These are phyloP conservation scores for Lophotriccus pileatus DNA, from an alignment of 2,797 vertebrate genomes.

Conservation along the genomic window DNA sequence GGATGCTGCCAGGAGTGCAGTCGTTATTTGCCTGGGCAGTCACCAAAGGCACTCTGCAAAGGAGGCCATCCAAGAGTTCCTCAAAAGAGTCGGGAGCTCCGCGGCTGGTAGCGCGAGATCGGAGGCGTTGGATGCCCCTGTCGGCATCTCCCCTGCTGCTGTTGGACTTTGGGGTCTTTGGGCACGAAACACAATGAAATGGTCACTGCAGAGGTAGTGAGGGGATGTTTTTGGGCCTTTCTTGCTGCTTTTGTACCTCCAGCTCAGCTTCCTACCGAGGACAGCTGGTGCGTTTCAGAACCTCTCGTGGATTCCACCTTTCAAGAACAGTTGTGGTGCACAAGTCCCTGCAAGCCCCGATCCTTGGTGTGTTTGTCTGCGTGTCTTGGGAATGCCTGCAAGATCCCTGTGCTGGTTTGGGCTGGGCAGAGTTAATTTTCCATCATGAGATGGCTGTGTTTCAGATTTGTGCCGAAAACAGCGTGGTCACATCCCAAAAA, in stretches of 20 bases:
- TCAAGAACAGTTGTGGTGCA: not conserved
- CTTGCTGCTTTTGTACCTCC: not conserved
- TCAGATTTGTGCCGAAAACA: not conserved
- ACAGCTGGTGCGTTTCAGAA: not conserved
- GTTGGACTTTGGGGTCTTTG: not conserved
- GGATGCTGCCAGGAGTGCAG: not conserved
- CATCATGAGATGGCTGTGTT: not conserved
- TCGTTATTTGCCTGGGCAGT: not conserved
- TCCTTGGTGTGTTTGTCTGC: not conserved
- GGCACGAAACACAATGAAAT: rapidly evolving
- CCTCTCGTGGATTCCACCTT: not conserved
- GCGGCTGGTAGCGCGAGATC: rapidly evolving
- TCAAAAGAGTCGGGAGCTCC: not conserved
- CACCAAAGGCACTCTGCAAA: not conserved
- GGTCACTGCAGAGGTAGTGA: not conserved
- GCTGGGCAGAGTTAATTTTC: not conserved
- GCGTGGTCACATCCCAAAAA: not conserved
- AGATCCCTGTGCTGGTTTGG: not conserved
- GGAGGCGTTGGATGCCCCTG: rapidly evolving
- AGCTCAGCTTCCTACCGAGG: not conserved
- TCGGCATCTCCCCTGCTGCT: not conserved
- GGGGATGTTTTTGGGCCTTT: not conserved
- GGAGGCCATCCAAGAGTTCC: not conserved
- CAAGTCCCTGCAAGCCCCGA: not conserved
- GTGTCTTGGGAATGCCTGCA: not conserved